Percentiles rank a stretch among this genome's conserved stretches.
phyloP scores from a whole-genome alignment of 2,888 invertebrate genomes.

The Glyphotaelius pellucidus region DNA sequence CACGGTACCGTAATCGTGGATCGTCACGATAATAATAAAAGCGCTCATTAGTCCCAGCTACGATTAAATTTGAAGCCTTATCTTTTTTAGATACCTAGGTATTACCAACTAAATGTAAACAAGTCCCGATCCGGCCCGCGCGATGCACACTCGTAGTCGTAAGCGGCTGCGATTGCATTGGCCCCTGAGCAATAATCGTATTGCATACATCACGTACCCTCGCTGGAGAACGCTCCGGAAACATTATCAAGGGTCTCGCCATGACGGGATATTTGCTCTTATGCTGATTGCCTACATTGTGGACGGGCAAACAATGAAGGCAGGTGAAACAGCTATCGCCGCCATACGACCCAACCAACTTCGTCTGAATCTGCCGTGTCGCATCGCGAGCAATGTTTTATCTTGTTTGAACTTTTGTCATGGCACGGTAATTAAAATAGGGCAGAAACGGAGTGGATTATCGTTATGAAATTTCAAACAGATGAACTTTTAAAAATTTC shows the following conservation, averaged over 20 bases:
- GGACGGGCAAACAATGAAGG: constrained; percentile 3
- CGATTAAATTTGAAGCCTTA: too few species aligned
- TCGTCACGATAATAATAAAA: too few species aligned
- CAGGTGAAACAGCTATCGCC: background rate
- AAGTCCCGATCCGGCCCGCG: background rate
- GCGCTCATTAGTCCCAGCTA: too few species aligned
- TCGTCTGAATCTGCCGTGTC: background rate
- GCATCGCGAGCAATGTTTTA: background rate
- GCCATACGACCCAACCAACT: background rate
- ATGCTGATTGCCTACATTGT: background rate
- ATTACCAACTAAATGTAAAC: background rate
- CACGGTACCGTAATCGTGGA: too few species aligned
- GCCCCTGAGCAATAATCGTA: background rate
- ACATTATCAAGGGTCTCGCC: constrained; percentile 14
- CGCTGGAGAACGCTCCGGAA: background rate
- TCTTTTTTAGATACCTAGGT: background rate
- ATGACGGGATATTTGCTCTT: constrained; percentile 20
- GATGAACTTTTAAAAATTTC: background rate
- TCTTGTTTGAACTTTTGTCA: background rate
- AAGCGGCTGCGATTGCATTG: background rate
- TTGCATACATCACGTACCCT: background rate
- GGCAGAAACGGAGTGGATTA: background rate
- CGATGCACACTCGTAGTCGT: background rate
- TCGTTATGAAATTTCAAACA: background rate
- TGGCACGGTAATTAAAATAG: background rate